Base-by-base conservation (phyloP, 2,797 vertebrate genomes). In the Eidolon dupreanum region DNA sequence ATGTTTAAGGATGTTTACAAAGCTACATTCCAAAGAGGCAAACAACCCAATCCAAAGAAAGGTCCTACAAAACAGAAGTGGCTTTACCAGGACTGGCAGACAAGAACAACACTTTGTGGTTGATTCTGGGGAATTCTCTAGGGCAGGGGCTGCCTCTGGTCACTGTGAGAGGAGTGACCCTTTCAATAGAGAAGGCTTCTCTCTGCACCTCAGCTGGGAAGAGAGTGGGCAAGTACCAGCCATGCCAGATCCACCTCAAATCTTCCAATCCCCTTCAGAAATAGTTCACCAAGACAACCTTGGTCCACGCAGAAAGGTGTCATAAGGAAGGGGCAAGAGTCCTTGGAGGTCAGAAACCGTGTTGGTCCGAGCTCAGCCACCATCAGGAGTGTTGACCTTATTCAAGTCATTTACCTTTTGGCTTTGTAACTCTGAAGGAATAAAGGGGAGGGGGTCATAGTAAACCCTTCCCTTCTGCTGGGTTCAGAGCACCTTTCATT, bases 401-500 rank as follows among this genome's bases (percentile, higher is more conserved):
- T 49, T 3, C 46, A n/a, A 6, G 36, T 73, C 19, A 26, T 51
- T 88, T 57, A 24, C 57, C 53, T 68, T 68, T 68, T 90, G 43
- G 19, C 65, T 79, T 75, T 31, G 13, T 33, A 66, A 70, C n/a
- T 78, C 78, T 53, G 17, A 46, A 83, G 49, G 59, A 87, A 20
- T n/a, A 86, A 78, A 88, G 73, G 17, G 49, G 28, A 46, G 13
- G n/a, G 31, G 28, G 12, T 75, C 65, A 11, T 57, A 49, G 31
- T 22, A 46, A 82, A 65, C 13, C 33, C 36, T n/a, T 61, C 9
- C 26, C 65, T 74, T 81, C 55, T 92, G 24, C 92, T 43, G 43
- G 63, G 74, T 53, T 88, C 91, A 81, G 91, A 75, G 87, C n/a
- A 57, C 55, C 74, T 89, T 87, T 78, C 53, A 3, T 26, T 86